phyloP scores from a whole-genome alignment of 2,888 invertebrate species.

The Hipparchia semele region DNA sequence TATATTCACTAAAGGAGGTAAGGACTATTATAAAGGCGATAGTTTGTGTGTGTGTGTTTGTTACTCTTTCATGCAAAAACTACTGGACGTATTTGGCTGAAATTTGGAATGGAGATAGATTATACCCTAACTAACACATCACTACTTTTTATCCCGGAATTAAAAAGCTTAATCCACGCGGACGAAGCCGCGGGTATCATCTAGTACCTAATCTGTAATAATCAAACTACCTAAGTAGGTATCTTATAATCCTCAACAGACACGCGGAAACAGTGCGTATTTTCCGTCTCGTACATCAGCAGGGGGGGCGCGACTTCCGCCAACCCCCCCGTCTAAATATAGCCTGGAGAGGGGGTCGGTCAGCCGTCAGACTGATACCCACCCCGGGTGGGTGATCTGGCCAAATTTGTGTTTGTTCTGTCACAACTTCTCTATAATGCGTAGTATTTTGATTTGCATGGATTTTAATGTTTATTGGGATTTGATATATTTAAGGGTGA shows the following conservation, averaged over 20 bases:
- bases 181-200: no score
- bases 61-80: no score
- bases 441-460: slow-evolving; percentile 21
- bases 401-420: slow-evolving; percentile 27
- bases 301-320: slow-evolving; percentile 25
- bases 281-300: slow-evolving; percentile 33
- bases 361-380: slow-evolving; percentile 26
- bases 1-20: no score
- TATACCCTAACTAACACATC: no score
- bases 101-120: no score
- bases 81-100: no score
- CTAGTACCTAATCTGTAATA: background rate
- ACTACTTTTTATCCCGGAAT: no score
- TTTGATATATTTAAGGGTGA: background rate
- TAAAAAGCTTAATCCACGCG: no score
- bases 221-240: background rate
- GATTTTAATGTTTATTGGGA: slow-evolving; percentile 4
- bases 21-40: no score
- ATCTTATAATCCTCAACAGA: slow-evolving; percentile 9
- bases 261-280: slow-evolving; percentile 26
- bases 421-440: slow-evolving; percentile 21
- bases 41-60: no score
- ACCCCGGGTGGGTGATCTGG: slow-evolving; percentile 19
- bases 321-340: slow-evolving; percentile 43
- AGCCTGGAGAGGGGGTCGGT: slow-evolving; percentile 30